A percentile compares a stretch with the other conserved stretches of the same genome.
These are phyloP conservation scores for Bothrops jararaca DNA, from an alignment of 2,113 vertebrate species.

Conservation along the genomic window DNA sequence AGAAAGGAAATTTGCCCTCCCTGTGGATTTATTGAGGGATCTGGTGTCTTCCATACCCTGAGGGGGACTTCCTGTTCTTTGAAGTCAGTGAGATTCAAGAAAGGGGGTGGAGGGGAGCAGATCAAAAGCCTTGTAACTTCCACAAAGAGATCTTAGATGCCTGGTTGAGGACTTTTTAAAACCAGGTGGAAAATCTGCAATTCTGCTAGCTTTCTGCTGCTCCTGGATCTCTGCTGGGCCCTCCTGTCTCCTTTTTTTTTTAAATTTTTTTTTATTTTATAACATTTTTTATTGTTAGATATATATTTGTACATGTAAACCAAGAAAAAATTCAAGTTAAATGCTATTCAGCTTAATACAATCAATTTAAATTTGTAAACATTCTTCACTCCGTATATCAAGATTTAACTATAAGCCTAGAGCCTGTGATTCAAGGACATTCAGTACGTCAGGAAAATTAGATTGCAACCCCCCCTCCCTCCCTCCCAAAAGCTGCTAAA, in stretches of 20 bases:
- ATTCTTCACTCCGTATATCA: too few species aligned
- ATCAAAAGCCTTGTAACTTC: background rate
- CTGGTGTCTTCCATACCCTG: background rate
- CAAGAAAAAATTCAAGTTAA: too few species aligned
- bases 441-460: background rate
- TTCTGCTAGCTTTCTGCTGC: background rate
- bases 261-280: too few species aligned
- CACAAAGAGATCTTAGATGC: background rate
- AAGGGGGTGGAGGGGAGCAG: background rate
- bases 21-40: background rate
- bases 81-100: background rate
- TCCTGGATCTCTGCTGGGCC: background rate
- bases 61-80: background rate
- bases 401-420: too few species aligned
- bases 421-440: background rate
- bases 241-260: rapidly evolving
- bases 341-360: too few species aligned
- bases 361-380: too few species aligned
- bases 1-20: background rate
- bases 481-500: background rate
- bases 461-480: background rate
- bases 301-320: too few species aligned
- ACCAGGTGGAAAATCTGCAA: background rate
- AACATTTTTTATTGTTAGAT: too few species aligned
- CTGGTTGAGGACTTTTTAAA: background rate